Evolutionary conservation across 2,113 vertebrate genomes (phyloP).

Genomic region (Hymenochirus boettgeri): DNA sequence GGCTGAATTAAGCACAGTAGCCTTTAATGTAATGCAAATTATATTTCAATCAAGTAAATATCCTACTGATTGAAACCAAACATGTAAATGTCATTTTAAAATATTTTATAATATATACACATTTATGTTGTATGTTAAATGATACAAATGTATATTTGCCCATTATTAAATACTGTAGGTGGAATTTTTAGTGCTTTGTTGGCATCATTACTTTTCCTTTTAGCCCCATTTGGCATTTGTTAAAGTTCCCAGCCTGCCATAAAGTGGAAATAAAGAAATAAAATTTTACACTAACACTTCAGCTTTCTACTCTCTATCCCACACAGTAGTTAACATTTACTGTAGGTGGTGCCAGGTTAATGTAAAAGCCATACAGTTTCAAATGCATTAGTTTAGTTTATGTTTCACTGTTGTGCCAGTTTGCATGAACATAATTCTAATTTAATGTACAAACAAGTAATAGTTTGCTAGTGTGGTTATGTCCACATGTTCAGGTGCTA

Average conservation of each 20-base stretch:
- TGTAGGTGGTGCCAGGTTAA: slow-evolving; percentile 27
- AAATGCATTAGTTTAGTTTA: neutral
- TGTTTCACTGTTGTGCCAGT: neutral
- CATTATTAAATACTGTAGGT: slow-evolving; percentile 2
- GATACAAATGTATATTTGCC: slow-evolving; percentile 4
- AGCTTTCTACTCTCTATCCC: slow-evolving; percentile 19
- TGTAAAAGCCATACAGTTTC: slow-evolving; percentile 15
- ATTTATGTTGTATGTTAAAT: slow-evolving; percentile 37
- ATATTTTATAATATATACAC: slow-evolving; percentile 13
- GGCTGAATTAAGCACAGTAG: too few relatives aligned
- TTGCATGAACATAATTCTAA: neutral
- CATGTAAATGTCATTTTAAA: neutral
- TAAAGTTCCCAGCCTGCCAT: slow-evolving; percentile 28
- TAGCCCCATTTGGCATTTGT: slow-evolving; percentile 16
- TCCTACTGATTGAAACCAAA: slow-evolving; percentile 36
- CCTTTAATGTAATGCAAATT: too few relatives aligned
- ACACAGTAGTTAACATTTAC: slow-evolving; percentile 31
- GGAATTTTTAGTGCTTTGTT: slow-evolving; percentile 25
- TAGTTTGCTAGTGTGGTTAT: neutral
- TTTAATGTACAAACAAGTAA: neutral
- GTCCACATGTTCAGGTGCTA: neutral
- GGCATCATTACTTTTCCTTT: slow-evolving; percentile 17
- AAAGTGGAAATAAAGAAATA: slow-evolving; percentile 19
- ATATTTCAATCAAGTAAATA: slow-evolving; percentile 32
- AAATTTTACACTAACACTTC: slow-evolving; percentile 17